phyloP scores from a whole-genome alignment of 2,888 invertebrate genomes.

The Melanotus villosus region DNA sequence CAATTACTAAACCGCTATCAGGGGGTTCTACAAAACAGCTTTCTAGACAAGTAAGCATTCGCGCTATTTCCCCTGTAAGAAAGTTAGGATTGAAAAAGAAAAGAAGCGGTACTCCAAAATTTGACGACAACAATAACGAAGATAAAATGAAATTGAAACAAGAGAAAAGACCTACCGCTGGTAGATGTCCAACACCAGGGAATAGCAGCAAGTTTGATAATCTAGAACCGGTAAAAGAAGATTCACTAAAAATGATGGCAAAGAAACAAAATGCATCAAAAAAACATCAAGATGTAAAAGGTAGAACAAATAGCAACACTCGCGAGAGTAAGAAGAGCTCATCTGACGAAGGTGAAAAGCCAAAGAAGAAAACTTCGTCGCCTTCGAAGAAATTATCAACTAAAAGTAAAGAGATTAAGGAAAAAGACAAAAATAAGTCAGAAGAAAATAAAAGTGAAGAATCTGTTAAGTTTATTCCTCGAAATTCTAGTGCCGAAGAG shows the following conservation, averaged over 20 bases:
- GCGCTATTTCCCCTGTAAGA: conserved; percentile 5
- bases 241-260: background rate
- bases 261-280: conserved; percentile 22
- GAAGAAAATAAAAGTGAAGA: background rate
- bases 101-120: conserved; percentile 18
- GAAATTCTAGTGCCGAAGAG: conserved; percentile 6
- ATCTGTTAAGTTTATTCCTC: background rate
- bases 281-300: conserved; percentile 29
- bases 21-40: conserved; percentile 14
- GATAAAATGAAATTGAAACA: conserved; percentile 17
- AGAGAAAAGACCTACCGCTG: conserved; percentile 1
- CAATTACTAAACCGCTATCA: background rate
- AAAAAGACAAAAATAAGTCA: background rate
- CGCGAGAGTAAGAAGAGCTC: conserved; percentile 26
- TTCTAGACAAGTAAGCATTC: conserved; percentile 26
- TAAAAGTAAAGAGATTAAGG: background rate
- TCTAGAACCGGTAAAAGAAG: conserved; percentile 29
- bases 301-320: conserved; percentile 8
- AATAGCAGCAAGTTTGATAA: conserved; percentile 37
- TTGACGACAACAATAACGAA: conserved; percentile 31
- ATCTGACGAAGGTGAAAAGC: conserved; percentile 1
- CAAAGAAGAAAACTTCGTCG: background rate
- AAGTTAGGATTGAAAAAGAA: conserved; percentile 8
- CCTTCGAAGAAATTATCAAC: background rate
- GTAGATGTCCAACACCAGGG: conserved; percentile 22